Conservation (phyloP, 2,888 invertebrate species). For the Caenorhabditis drosophilae region DNA sequence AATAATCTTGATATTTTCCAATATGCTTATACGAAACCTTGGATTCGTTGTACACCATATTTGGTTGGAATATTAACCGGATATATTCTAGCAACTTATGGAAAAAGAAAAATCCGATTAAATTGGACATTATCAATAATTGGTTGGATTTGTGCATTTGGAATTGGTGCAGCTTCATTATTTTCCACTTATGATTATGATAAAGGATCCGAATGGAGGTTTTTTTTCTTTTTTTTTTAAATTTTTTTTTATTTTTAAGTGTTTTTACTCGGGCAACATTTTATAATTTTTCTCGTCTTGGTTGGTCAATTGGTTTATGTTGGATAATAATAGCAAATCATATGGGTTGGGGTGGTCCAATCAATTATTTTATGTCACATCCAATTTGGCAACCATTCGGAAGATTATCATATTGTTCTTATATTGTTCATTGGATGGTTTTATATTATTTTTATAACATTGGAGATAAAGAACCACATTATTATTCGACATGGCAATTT, state of each 20-base stretch:
- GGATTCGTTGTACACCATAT: constrained; percentile 70
- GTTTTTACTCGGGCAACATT: constrained; percentile 32
- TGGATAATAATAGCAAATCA: constrained; percentile 72
- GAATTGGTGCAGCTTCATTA: constrained; percentile 25
- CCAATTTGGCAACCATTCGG: constrained; percentile 85
- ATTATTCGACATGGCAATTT: constrained; percentile 27
- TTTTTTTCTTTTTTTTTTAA: too few species aligned
- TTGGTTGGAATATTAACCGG: constrained; percentile 70
- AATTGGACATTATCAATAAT: constrained; percentile 26
- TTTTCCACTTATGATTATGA: constrained; percentile 35
- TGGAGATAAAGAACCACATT: constrained; percentile 31
- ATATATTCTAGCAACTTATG: constrained; percentile 65
- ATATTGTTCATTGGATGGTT: constrained; percentile 74
- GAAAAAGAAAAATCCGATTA: constrained; percentile 18
- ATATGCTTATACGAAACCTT: constrained; percentile 34
- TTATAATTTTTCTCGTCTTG: constrained; percentile 61
- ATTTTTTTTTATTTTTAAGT: too few species aligned
- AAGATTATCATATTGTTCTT: constrained; percentile 88
- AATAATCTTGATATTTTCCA: too few species aligned
- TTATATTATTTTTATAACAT: constrained; percentile 33
- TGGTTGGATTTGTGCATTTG: constrained; percentile 31
- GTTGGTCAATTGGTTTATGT: constrained; percentile 70
- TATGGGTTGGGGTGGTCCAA: constrained; percentile 70
- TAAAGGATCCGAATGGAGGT: constrained; percentile 36
- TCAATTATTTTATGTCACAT: constrained; percentile 82